Conservation (phyloP, 2,113 vertebrate genomes). For the Daubentonia madagascariensis region DNA sequence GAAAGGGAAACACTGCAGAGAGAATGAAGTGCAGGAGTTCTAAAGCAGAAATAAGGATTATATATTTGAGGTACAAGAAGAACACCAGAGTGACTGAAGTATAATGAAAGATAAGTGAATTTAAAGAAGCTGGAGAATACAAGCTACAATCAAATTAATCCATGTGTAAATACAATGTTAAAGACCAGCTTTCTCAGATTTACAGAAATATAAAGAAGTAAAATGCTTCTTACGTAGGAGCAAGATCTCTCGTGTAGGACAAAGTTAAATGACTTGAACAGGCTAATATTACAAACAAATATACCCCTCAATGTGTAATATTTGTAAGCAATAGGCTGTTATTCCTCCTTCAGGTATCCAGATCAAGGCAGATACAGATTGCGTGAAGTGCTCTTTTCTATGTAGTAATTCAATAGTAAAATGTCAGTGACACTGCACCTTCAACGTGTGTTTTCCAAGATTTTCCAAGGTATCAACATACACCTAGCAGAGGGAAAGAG, state of each 20-base stretch:
- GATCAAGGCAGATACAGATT: not conserved
- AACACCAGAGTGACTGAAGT: rapidly evolving
- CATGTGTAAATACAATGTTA: not conserved
- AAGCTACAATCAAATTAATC: not conserved
- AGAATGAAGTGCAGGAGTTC: not conserved
- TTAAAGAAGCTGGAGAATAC: not conserved
- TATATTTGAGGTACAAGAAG: not conserved
- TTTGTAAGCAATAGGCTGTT: not conserved
- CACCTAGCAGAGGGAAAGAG: not conserved
- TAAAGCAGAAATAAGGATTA: not conserved
- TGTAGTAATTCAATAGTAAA: not conserved
- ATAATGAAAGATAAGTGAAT: not conserved
- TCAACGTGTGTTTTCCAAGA: not conserved
- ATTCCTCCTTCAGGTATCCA: not conserved
- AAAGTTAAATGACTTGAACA: not conserved
- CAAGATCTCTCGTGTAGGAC: not conserved
- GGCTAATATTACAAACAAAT: not conserved
- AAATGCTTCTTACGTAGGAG: not conserved
- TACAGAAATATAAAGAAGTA: not conserved
- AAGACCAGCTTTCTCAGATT: not conserved
- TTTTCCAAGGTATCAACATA: too few relatives aligned
- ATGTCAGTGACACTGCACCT: too few relatives aligned
- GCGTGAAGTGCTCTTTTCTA: not conserved
- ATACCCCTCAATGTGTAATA: not conserved
- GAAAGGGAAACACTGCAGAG: not conserved